Evolutionary conservation across 2,797 vertebrate genomes (phyloP), one percentile per base, ranked within the genome.

Genomic region (Rhadinocentrus ornatus): DNA sequence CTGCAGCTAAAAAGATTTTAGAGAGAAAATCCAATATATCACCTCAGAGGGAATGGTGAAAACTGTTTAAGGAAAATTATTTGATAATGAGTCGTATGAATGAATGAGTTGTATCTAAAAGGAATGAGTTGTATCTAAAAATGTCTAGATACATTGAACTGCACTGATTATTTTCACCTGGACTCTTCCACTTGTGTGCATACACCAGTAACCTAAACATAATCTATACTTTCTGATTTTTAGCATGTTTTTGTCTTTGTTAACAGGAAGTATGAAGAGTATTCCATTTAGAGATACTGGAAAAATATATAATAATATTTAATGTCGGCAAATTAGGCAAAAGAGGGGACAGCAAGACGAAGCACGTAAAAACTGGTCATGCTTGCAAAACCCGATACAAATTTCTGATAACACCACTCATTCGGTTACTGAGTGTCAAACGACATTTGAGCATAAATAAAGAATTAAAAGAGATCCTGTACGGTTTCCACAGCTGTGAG

Each of bases 1-100:
- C 90, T 62, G 63, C 15, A 44, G 85, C 84, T 83, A 86, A 89
- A 89, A 75, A 85, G 63, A 89, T 89, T 90, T 88, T 80, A 46
- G 73, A 86, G 75, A 80, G 76, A 67, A 82, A 88, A 91, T 90
- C 67, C 78, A 85, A 86, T 90, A 81, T 83, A 88, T 88, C 82
- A 87, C 86, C 86, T 84, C 37, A 4, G 73, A 82, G 71, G 75
- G 66, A 87, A 73, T 65, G 56, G 50, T 73, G 75, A 70, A 85
- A 88, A 83, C 62, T 82, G 76, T 69, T 71, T 60, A 87, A 82
- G 71, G 50, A 68, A 86, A 90, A 84, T 89, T 73, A 85, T 83
- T 69, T 26, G 72, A 71, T 81, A 91, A 89, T 88, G 70, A 88
- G 63, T n/a, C n/a, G n/a, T n/a, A n/a, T n/a, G n/a, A n/a, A n/a